Evolutionary conservation across 2,113 vertebrate genomes (phyloP).

Genomic region (Carlito syrichta): DNA sequence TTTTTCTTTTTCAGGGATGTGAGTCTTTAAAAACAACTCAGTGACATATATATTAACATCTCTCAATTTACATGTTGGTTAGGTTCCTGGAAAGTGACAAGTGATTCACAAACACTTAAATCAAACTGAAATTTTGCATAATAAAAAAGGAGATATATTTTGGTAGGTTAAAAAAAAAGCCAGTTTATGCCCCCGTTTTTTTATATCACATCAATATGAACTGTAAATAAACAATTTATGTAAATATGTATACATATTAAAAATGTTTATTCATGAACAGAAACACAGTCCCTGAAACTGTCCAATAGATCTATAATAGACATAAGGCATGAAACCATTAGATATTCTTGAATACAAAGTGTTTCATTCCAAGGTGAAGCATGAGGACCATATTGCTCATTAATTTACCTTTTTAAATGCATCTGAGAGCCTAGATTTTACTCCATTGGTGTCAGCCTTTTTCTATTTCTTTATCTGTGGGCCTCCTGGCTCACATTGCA

Average conservation of each 20-base stretch:
- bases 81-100: slow-evolving; percentile 64
- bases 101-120: slow-evolving; percentile 65
- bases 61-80: slow-evolving; percentile 65
- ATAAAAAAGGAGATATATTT: slow-evolving; percentile 38
- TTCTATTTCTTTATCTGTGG: background rate
- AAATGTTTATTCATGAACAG: slow-evolving; percentile 53
- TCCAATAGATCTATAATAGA: background rate
- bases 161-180: slow-evolving; percentile 1
- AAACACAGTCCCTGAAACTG: background rate
- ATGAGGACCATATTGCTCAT: background rate
- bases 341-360: background rate
- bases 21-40: slow-evolving; percentile 51
- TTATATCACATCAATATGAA: slow-evolving; percentile 42
- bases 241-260: slow-evolving; percentile 47
- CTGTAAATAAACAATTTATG: slow-evolving; percentile 36
- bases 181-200: background rate
- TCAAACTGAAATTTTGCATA: slow-evolving; percentile 52
- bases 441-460: background rate
- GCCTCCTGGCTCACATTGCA: background rate
- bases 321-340: background rate
- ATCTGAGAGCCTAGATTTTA: background rate
- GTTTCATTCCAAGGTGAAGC: background rate
- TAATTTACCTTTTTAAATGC: background rate
- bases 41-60: slow-evolving; percentile 61
- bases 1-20: slow-evolving; percentile 44